phyloP scores from a whole-genome alignment of 2,797 vertebrate genomes.

The Micropoecilia bifurca region DNA sequence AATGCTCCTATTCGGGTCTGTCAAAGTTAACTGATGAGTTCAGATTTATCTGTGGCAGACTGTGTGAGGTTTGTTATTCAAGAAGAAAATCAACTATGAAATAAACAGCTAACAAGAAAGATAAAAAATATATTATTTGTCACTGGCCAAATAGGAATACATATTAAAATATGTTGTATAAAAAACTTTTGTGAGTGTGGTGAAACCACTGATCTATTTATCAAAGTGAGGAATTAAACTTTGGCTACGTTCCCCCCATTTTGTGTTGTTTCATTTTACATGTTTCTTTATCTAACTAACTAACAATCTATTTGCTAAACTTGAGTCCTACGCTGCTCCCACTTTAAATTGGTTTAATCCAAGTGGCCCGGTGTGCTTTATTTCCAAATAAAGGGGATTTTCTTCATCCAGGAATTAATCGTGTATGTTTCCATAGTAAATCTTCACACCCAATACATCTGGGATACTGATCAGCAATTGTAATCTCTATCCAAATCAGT shows the following conservation, averaged over 20 bases:
- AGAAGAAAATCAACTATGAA: slow-evolving; percentile 19
- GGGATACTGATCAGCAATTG: neutral
- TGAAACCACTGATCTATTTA: no score
- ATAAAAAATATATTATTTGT: neutral
- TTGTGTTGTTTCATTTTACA: neutral
- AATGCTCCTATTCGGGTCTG: slow-evolving; percentile 32
- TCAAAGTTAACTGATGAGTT: slow-evolving; percentile 15
- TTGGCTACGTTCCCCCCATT: neutral
- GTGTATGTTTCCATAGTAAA: neutral
- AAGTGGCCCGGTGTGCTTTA: neutral
- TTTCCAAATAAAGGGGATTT: no score
- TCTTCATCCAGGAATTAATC: neutral
- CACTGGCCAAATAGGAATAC: neutral
- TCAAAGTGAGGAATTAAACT: neutral
- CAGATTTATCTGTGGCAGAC: slow-evolving; percentile 8
- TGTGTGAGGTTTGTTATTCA: neutral
- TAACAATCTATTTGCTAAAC: neutral
- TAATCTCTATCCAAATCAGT: neutral
- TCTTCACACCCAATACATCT: neutral
- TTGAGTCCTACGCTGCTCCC: neutral
- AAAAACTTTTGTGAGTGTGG: neutral
- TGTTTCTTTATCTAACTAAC: neutral
- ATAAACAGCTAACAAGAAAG: slow-evolving; percentile 30
- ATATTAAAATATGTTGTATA: neutral
- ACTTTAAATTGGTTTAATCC: neutral